A percentile compares a stretch with the other conserved stretches of the same genome.
phyloP scores from a whole-genome alignment of 2,888 invertebrate species.

The Drosophila eohydei region DNA sequence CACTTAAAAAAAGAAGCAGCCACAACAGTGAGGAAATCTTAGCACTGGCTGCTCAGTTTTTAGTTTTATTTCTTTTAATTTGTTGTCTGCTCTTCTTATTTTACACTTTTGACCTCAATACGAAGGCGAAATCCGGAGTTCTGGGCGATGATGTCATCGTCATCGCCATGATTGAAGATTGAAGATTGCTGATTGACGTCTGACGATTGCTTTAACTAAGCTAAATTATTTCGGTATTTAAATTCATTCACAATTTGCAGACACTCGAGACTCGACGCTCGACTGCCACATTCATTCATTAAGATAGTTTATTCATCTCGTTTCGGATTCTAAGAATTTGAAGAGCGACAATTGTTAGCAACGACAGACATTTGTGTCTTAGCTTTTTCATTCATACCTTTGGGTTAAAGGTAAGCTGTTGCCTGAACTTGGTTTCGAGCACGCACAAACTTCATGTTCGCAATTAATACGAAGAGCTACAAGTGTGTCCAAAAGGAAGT shows the following conservation, averaged over 20 bases:
- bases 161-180: constrained; percentile 42
- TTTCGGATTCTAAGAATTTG: constrained; percentile 52
- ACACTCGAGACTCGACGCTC: background rate
- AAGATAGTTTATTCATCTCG: constrained; percentile 21
- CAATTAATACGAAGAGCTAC: constrained; percentile 55
- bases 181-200: constrained; percentile 24
- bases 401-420: constrained; percentile 19
- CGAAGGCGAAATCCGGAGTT: constrained; percentile 46
- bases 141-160: constrained; percentile 60
- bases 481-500: constrained; percentile 63
- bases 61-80: constrained; percentile 68
- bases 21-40: constrained; percentile 58
- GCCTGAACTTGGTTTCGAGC: constrained; percentile 34
- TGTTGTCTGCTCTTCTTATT: constrained; percentile 46
- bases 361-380: constrained; percentile 5
- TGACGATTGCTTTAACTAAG: constrained; percentile 20
- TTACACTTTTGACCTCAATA: constrained; percentile 76
- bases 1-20: constrained; percentile 55
- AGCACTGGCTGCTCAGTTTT: constrained; percentile 40
- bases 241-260: constrained; percentile 46
- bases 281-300: constrained; percentile 35
- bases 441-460: constrained; percentile 8
- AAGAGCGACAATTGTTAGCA: constrained; percentile 47
- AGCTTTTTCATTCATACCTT: constrained; percentile 63
- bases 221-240: constrained; percentile 28